A percentile compares a stretch with the other conserved stretches of the same genome.
phyloP scores from a whole-genome alignment of 2,113 vertebrate species.

The Nyctibius bracteatus region DNA sequence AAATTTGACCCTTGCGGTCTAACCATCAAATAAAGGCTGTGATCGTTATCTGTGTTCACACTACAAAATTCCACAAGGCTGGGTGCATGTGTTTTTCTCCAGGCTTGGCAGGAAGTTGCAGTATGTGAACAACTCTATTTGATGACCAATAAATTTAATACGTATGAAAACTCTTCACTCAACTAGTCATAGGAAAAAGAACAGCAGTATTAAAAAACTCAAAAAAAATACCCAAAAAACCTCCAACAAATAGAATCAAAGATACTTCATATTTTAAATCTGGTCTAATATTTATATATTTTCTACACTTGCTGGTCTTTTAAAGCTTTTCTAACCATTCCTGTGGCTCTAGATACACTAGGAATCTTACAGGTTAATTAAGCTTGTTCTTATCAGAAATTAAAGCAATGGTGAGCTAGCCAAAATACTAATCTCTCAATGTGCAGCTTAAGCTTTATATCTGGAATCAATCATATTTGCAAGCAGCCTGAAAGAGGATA shows the following conservation, averaged over 20 bases:
- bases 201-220: not conserved
- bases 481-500: not conserved
- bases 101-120: not conserved
- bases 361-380: constrained; percentile 17
- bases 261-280: not conserved
- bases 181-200: not conserved
- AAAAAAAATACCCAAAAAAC: not conserved
- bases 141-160: not conserved
- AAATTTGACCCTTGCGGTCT: not conserved
- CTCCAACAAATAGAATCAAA: not conserved
- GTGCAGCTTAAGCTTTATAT: not conserved
- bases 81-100: not conserved
- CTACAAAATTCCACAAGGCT: not conserved
- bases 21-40: not conserved
- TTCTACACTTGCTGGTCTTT: not conserved
- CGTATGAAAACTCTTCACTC: not conserved
- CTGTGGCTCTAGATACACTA: not conserved
- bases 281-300: not conserved
- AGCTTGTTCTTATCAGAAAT: not conserved
- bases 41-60: not conserved
- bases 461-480: constrained; percentile 13
- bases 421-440: constrained; percentile 8
- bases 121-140: not conserved
- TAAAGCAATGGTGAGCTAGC: not conserved
- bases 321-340: not conserved